These are phyloP conservation scores for Pseudomyrmex pallidus DNA, from an alignment of 1,140 invertebrate genomes.

Conservation along the genomic window DNA sequence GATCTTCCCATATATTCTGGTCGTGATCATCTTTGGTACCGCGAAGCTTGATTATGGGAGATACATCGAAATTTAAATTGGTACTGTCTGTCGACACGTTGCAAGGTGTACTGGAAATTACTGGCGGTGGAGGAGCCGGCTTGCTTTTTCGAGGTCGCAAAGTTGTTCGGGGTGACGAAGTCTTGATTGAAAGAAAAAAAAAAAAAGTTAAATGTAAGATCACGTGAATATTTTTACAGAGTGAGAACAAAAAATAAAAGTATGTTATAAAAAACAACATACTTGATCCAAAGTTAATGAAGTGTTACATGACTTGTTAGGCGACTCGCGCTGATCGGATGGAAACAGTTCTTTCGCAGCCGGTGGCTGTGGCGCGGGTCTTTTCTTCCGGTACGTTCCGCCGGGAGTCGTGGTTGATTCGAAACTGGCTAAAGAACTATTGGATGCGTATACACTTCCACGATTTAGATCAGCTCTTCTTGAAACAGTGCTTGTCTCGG, in stretches of 20 bases:
- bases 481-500: slow-evolving; percentile 55
- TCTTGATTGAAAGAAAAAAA: slow-evolving; percentile 70
- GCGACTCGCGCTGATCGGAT: slow-evolving; percentile 33
- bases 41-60: slow-evolving; percentile 65
- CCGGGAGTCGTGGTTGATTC: slow-evolving; percentile 77
- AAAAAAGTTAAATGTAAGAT: background rate
- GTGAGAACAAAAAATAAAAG: background rate
- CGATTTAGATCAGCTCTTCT: slow-evolving; percentile 71
- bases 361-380: slow-evolving; percentile 89
- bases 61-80: slow-evolving; percentile 61
- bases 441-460: slow-evolving; percentile 78
- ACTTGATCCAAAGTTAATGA: slow-evolving; percentile 38
- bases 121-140: slow-evolving; percentile 86
- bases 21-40: slow-evolving; percentile 44
- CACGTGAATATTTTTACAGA: too few relatives aligned
- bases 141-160: slow-evolving; percentile 84
- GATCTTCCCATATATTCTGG: slow-evolving; percentile 81
- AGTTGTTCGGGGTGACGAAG: slow-evolving; percentile 75
- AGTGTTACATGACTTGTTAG: background rate
- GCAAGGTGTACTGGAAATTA: slow-evolving; percentile 73
- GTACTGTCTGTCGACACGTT: slow-evolving; percentile 43
- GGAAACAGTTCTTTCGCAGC: slow-evolving; percentile 74
- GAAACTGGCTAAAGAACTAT: slow-evolving; percentile 80
- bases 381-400: slow-evolving; percentile 87
- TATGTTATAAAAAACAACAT: slow-evolving; percentile 1